Conservation (phyloP, 2,797 vertebrate species). For the Sebastes oblongus region DNA sequence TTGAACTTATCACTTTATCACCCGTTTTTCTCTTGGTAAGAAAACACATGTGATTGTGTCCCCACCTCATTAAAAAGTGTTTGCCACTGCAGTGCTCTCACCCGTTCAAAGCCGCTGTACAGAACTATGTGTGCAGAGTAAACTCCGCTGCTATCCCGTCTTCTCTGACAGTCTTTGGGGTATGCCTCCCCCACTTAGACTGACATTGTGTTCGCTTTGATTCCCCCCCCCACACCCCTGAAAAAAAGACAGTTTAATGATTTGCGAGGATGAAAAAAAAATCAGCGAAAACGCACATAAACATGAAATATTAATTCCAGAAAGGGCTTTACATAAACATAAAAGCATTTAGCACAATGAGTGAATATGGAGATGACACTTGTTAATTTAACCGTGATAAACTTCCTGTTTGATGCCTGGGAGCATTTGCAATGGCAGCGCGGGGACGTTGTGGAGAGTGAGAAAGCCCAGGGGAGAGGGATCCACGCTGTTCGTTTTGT, state of each 20-base stretch:
- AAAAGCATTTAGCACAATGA: conserved; percentile 82
- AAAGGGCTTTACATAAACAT: conserved; percentile 83
- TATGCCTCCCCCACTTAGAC: conserved; percentile 73
- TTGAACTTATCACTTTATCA: conserved; percentile 56
- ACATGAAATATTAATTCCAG: conserved; percentile 85
- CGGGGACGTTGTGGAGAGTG: conserved; percentile 72
- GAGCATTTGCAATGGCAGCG: conserved; percentile 75
- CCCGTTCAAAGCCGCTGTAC: conserved; percentile 62
- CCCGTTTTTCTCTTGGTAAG: conserved; percentile 48
- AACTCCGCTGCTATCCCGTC: conserved; percentile 68
- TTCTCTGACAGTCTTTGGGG: conserved; percentile 73
- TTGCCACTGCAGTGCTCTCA: conserved; percentile 59
- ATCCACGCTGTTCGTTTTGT: conserved; percentile 74
- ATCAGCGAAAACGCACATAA: conserved; percentile 72
- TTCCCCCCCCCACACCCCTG: conserved; percentile 37
- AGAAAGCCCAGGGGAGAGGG: conserved; percentile 68
- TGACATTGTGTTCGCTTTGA: conserved; percentile 82
- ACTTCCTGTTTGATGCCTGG: conserved; percentile 82
- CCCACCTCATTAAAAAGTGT: conserved; percentile 77
- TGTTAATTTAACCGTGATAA: conserved; percentile 84
- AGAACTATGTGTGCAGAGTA: conserved; percentile 62
- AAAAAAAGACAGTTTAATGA: conserved; percentile 75
- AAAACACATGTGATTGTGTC: conserved; percentile 64
- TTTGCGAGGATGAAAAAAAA: conserved; percentile 69
- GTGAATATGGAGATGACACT: conserved; percentile 82